Evolutionary conservation across 1,140 invertebrate species (phyloP), one percentile per base, ranked within the genome.

Genomic region (Drosophila quadrilineata): DNA sequence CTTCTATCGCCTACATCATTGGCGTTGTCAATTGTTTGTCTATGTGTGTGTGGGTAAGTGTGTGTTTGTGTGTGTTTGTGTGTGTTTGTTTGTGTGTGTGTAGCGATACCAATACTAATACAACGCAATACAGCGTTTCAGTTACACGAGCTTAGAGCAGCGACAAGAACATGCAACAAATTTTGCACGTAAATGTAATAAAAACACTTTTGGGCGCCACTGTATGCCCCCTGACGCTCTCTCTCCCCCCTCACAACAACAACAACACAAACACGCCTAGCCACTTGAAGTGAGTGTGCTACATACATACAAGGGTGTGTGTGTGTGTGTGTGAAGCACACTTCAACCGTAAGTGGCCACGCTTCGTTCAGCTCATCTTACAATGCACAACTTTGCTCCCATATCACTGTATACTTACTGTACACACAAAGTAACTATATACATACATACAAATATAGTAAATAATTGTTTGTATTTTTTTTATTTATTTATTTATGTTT

Each of bases 121-220:
- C 73, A 77, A 14, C 41, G 65, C 29, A 26, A 33, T n/a, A n/a
- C n/a, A n/a, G n/a, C 43, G 69, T 75, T 73, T 75, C 76, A 63
- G 72, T 45, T 76, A 65, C 71, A 82, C 45, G 36, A 46, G 67
- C 76, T 65, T 60, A 56, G 75, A 50, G 53, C 65, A 62, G 43
- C 66, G 57, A n/a, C n/a, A n/a, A n/a, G n/a, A 75, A 77, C 82
- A 87, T 77, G 82, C 76, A 82, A 87, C 76, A 82, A 87, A 87
- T 87, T 87, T 74, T 87, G 75, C 82, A 87, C 76, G 84, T 87
- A 87, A 87, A 87, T 87, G 82, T 82, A 82, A 87, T 87, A 87
- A 87, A 87, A 87, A 87, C 82, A 80, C 82, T 82, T 82, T n/a
- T n/a, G n/a, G n/a, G n/a, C n/a, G n/a, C n/a, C n/a, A n/a, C n/a